These are phyloP conservation scores for Mesorhabditis spiculigera DNA, from an alignment of 2,888 invertebrate species.

Conservation along the genomic window DNA sequence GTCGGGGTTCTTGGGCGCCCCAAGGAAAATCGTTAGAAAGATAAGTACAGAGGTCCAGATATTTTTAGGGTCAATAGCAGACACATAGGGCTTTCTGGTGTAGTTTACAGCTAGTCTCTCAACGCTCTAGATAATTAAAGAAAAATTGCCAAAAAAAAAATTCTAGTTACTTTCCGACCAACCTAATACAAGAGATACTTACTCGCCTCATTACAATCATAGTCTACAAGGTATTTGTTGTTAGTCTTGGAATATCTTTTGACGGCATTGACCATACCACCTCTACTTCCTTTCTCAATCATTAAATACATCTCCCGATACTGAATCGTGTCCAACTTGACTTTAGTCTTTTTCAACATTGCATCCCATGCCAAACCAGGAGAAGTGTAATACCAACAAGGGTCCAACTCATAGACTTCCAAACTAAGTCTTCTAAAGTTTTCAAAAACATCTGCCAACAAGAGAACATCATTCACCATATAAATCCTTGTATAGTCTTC, in stretches of 20 bases:
- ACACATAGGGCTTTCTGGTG: too few relatives aligned
- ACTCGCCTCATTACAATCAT: constrained; percentile 17
- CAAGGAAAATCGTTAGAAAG: too few relatives aligned
- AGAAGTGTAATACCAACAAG: constrained; percentile 33
- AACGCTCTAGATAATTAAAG: too few relatives aligned
- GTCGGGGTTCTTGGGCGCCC: too few relatives aligned
- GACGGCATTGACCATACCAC: constrained; percentile 25
- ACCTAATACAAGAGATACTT: neutral
- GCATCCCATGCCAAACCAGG: constrained; percentile 48
- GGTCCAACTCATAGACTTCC: constrained; percentile 41
- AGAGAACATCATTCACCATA: too few relatives aligned
- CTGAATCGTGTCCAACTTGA: constrained; percentile 36
- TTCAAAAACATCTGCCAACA: constrained; percentile 50
- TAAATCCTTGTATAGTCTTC: too few relatives aligned
- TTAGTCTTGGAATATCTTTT: constrained; percentile 45
- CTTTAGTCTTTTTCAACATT: constrained; percentile 36
- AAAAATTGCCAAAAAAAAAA: too few relatives aligned
- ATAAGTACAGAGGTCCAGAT: too few relatives aligned
- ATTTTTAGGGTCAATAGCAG: too few relatives aligned
- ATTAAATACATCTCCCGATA: constrained; percentile 43
- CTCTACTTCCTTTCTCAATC: constrained; percentile 28
- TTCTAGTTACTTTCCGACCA: too few relatives aligned
- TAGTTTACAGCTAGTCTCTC: too few relatives aligned
- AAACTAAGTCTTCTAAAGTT: constrained; percentile 36
- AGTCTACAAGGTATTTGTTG: constrained; percentile 35